Evolutionary conservation across 2,113 vertebrate species (phyloP).

Genomic region (Sinocyclocheilus anshuiensis): DNA sequence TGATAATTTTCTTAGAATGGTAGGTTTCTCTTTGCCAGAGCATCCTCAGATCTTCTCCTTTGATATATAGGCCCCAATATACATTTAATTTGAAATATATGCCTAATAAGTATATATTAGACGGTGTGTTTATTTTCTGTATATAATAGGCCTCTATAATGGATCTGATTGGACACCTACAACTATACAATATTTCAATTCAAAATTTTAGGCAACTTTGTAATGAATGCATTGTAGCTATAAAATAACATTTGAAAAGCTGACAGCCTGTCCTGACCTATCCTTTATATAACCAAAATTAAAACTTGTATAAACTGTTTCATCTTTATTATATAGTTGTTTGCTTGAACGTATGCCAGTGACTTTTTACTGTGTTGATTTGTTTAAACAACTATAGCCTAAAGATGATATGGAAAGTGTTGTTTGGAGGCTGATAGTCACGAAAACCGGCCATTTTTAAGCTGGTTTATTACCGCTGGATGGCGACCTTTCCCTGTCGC

Average conservation of each 20-base stretch:
- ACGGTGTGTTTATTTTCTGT: neutral
- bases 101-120: neutral
- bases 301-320: too few species aligned
- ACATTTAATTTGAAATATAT: neutral
- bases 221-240: too few species aligned
- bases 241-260: too few species aligned
- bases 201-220: too few species aligned
- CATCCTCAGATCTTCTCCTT: neutral
- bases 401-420: too few species aligned
- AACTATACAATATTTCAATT: neutral
- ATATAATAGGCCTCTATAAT: neutral
- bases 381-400: too few species aligned
- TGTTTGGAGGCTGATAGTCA: too few species aligned
- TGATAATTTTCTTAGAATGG: neutral
- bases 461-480: neutral
- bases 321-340: too few species aligned
- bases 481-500: constrained; percentile 18
- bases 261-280: too few species aligned
- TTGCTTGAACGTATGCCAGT: neutral
- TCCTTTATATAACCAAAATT: too few species aligned
- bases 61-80: neutral
- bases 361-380: too few species aligned
- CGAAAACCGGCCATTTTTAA: neutral
- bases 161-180: too few species aligned
- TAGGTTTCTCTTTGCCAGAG: neutral